These are phyloP conservation scores for Alitta virens DNA, from an alignment of 2,888 invertebrate genomes.

Conservation along the genomic window DNA sequence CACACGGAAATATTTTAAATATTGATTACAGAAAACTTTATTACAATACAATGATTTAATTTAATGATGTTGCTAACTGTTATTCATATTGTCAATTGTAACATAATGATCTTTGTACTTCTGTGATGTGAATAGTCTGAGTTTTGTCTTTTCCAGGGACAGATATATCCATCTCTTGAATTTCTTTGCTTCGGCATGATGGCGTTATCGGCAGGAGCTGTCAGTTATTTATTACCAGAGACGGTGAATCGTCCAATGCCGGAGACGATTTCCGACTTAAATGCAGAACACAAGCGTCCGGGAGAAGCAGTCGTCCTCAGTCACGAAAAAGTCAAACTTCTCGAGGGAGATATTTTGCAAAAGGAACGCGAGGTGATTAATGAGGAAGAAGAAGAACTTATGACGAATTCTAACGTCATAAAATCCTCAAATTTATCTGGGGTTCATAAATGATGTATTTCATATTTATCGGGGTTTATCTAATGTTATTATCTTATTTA, in stretches of 20 bases:
- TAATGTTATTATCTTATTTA: neutral
- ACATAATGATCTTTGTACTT: too few species aligned
- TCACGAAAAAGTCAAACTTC: conserved; percentile 1
- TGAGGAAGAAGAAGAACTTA: neutral
- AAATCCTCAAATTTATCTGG: neutral
- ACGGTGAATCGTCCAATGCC: conserved; percentile 27
- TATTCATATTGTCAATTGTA: too few species aligned
- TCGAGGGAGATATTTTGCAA: conserved; percentile 2
- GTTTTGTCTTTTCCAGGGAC: conserved; percentile 21
- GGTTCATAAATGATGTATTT: neutral
- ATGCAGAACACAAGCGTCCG: neutral
- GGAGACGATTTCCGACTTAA: conserved; percentile 28
- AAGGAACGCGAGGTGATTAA: neutral
- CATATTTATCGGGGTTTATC: neutral
- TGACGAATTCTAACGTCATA: neutral
- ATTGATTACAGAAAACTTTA: too few species aligned
- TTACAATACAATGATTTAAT: too few species aligned
- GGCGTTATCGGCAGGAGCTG: conserved; percentile 20
- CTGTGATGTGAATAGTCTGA: too few species aligned
- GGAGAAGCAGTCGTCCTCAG: neutral
- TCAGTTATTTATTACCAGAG: conserved; percentile 25
- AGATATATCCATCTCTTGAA: conserved; percentile 20
- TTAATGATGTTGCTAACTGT: too few species aligned
- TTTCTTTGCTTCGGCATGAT: conserved; percentile 26
- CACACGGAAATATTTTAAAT: too few species aligned